Percentiles rank a stretch among this genome's conserved stretches.
phyloP scores from a whole-genome alignment of 1,140 invertebrate genomes.

The Drosophila repleta region DNA sequence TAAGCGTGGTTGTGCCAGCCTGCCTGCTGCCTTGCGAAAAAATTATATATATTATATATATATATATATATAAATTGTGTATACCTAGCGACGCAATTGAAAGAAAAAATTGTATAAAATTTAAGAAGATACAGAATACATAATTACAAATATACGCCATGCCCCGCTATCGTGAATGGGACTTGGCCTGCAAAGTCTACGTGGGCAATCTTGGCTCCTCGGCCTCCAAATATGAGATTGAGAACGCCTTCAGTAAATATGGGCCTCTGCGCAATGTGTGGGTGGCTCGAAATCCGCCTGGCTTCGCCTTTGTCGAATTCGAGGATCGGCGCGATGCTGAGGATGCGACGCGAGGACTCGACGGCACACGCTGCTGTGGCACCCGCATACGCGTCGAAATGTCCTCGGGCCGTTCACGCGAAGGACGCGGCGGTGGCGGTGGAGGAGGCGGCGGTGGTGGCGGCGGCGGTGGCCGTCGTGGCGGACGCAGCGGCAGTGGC shows the following conservation, averaged over 20 bases:
- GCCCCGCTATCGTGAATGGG: slow-evolving; percentile 95
- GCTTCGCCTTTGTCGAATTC: slow-evolving; percentile 99
- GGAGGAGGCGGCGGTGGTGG: too few species aligned
- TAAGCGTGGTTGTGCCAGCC: slow-evolving; percentile 42
- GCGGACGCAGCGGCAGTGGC: slow-evolving; percentile 51
- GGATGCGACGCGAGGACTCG: slow-evolving; percentile 96
- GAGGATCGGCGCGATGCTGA: slow-evolving; percentile 98
- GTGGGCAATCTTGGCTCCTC: slow-evolving; percentile 98
- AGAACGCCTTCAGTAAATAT: slow-evolving; percentile 96
- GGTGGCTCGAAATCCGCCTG: slow-evolving; percentile 97
- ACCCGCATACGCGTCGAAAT: slow-evolving; percentile 93
- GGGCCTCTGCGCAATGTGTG: slow-evolving; percentile 98
- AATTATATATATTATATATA: slow-evolving; percentile 29
- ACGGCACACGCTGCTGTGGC: slow-evolving; percentile 96
- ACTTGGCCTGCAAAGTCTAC: slow-evolving; percentile 98
- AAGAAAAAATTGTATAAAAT: slow-evolving; percentile 14
- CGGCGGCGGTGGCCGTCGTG: slow-evolving; percentile 51
- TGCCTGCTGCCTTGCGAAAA: slow-evolving; percentile 21
- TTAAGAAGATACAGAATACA: slow-evolving; percentile 10
- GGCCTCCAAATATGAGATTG: slow-evolving; percentile 95
- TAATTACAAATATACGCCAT: slow-evolving; percentile 74
- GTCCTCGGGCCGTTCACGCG: slow-evolving; percentile 92
- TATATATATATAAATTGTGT: slow-evolving; percentile 26
- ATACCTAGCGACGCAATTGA: slow-evolving; percentile 45
- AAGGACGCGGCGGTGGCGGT: slow-evolving; percentile 87